Evolutionary conservation across 1,140 invertebrate genomes (phyloP).

Genomic region (Geopemphigus sp.): DNA sequence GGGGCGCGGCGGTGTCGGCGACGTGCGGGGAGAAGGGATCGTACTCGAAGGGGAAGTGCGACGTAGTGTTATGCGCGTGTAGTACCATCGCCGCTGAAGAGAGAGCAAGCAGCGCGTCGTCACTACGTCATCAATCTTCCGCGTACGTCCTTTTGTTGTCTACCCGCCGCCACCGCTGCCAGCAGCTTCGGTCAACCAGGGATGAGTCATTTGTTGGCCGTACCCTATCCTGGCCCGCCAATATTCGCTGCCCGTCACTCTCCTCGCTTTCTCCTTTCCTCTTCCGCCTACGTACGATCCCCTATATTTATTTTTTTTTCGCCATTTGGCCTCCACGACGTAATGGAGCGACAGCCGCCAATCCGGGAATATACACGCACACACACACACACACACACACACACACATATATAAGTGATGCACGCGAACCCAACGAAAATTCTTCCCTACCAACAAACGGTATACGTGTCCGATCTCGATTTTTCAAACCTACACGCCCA

Average conservation of each 20-base stretch:
- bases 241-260: neutral
- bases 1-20: neutral
- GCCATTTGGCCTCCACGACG: constrained; percentile 27
- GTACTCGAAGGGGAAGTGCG: too few species aligned
- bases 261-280: too few species aligned
- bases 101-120: neutral
- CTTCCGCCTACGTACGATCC: neutral
- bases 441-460: constrained; percentile 1
- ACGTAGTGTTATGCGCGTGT: constrained; percentile 25
- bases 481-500: neutral
- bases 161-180: constrained; percentile 11
- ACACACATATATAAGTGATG: too few species aligned
- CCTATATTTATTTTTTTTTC: constrained; percentile 20
- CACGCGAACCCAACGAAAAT: neutral
- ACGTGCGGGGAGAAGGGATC: neutral
- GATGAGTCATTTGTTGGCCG: constrained; percentile 45
- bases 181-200: constrained; percentile 29
- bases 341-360: constrained; percentile 44
- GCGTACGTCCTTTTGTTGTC: constrained; percentile 36
- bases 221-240: neutral
- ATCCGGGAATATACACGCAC: neutral
- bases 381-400: too few species aligned
- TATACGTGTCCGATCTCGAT: constrained; percentile 7
- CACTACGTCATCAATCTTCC: constrained; percentile 40
- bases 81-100: constrained; percentile 1